Conservation (phyloP, 2,888 invertebrate species). For the Tachina grossa region DNA sequence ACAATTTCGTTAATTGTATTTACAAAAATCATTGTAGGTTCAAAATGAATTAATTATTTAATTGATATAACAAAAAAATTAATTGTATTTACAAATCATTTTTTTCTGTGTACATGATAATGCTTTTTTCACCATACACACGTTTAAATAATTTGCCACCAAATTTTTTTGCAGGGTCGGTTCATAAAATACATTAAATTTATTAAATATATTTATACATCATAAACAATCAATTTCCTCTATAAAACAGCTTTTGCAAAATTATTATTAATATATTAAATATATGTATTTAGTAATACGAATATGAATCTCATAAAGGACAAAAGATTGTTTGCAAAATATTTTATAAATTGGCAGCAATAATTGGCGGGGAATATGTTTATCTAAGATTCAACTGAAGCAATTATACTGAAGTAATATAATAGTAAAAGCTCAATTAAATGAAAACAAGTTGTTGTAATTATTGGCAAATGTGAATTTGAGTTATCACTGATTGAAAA, state of each 20-base stretch:
- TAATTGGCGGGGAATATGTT: neutral
- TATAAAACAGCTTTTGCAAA: neutral
- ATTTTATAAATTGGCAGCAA: slow-evolving; percentile 22
- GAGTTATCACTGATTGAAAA: slow-evolving; percentile 17
- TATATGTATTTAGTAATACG: neutral
- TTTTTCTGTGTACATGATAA: too few relatives aligned
- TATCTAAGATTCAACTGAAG: slow-evolving; percentile 34
- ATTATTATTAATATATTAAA: slow-evolving; percentile 2
- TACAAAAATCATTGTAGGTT: too few relatives aligned
- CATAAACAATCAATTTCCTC: too few relatives aligned
- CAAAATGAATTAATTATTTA: too few relatives aligned
- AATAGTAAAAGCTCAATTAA: slow-evolving; percentile 47
- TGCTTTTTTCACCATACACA: too few relatives aligned
- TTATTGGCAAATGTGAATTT: slow-evolving; percentile 46
- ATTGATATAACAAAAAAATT: too few relatives aligned
- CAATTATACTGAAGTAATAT: slow-evolving; percentile 13
- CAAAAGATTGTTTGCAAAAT: slow-evolving; percentile 29
- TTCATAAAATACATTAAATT: too few relatives aligned
- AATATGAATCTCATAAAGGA: slow-evolving; percentile 21
- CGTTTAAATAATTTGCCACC: too few relatives aligned
- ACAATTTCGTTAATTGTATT: too few relatives aligned
- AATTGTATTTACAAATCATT: too few relatives aligned
- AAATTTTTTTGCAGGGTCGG: too few relatives aligned
- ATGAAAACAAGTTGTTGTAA: slow-evolving; percentile 47
- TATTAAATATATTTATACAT: too few relatives aligned